These are phyloP conservation scores for Aldabrachelys gigantea DNA, from an alignment of 2,113 vertebrate genomes.

Conservation along the genomic window DNA sequence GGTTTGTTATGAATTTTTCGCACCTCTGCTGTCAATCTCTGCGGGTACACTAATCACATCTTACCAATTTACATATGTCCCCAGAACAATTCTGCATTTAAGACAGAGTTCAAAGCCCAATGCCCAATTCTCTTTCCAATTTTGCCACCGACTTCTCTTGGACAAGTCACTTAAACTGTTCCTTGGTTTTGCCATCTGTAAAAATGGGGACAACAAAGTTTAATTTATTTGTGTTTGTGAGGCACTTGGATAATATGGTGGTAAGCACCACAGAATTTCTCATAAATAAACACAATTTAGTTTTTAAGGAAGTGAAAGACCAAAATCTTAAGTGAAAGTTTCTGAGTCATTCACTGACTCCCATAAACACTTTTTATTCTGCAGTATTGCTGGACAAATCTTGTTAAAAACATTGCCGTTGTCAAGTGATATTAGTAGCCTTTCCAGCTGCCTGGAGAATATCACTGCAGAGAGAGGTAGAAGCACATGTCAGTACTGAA, in stretches of 20 bases:
- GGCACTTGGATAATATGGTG: neutral
- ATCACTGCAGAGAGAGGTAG: neutral
- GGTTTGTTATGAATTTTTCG: neutral
- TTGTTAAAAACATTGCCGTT: neutral
- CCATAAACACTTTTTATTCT: neutral
- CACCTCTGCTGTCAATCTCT: rapidly evolving
- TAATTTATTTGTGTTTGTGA: neutral
- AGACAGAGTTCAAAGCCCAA: neutral
- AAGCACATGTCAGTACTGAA: neutral
- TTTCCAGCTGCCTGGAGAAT: neutral
- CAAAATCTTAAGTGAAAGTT: neutral
- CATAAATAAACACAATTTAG: neutral
- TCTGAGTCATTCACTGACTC: neutral
- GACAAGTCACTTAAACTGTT: rapidly evolving
- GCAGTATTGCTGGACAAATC: neutral
- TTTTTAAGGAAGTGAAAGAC: neutral
- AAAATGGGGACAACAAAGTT: neutral
- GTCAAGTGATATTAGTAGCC: no score
- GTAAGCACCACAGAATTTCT: neutral
- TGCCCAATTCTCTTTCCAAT: neutral
- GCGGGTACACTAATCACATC: neutral
- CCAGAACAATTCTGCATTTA: neutral
- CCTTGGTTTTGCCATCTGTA: neutral
- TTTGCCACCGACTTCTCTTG: neutral
- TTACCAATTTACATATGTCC: neutral